phyloP scores from a whole-genome alignment of 2,888 invertebrate genomes.

The Drosophila anomelani region DNA sequence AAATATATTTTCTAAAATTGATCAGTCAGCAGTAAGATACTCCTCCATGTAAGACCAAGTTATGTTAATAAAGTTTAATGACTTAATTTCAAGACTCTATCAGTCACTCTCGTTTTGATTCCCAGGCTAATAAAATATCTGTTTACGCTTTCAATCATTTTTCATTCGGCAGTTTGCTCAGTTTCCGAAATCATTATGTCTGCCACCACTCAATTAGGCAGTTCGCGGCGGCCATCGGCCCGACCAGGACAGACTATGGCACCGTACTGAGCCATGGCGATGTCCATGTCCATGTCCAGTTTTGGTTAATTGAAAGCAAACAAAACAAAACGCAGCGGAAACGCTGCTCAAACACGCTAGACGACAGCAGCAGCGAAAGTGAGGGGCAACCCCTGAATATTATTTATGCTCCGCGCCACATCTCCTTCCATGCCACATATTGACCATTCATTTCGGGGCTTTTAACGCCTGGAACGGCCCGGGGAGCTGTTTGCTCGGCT shows the following conservation, averaged over 20 bases:
- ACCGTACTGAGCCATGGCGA: conserved; percentile 5
- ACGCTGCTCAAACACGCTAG: conserved; percentile 76
- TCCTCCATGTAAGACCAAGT: background rate
- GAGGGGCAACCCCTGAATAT: conserved; percentile 71
- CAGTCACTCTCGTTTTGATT: conserved; percentile 2
- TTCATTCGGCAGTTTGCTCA: conserved; percentile 41
- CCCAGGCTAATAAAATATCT: conserved; percentile 33
- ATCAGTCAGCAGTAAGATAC: background rate
- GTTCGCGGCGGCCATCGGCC: conserved; percentile 18
- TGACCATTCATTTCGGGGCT: conserved; percentile 79
- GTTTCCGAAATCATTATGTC: conserved; percentile 55
- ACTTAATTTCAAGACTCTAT: background rate
- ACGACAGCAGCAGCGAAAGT: conserved; percentile 38
- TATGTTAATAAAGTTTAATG: background rate
- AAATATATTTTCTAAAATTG: background rate
- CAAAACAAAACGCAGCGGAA: conserved; percentile 67
- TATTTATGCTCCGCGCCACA: conserved; percentile 66
- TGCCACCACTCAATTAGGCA: conserved; percentile 66
- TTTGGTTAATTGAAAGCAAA: conserved; percentile 79
- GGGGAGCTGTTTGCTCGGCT: conserved; percentile 8
- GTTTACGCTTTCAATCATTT: conserved; percentile 50
- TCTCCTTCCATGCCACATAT: conserved; percentile 48
- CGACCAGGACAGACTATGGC: background rate
- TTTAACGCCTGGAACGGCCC: conserved; percentile 59
- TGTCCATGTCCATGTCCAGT: conserved; percentile 62